These are phyloP conservation scores for Amblyteles armatorius DNA, from an alignment of 2,888 invertebrate genomes.

Conservation along the genomic window DNA sequence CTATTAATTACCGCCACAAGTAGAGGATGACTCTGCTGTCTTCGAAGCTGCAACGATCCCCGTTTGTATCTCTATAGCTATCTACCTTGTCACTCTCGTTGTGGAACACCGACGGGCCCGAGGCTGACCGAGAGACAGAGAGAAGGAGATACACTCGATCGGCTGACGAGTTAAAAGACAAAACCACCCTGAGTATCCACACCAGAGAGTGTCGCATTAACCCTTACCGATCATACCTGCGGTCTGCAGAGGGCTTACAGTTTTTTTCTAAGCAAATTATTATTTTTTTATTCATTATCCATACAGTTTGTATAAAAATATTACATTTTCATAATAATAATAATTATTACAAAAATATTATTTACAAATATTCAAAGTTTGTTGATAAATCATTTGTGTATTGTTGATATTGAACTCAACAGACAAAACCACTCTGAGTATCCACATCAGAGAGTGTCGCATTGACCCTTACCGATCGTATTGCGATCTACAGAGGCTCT, in stretches of 20 bases:
- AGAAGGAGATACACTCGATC: background rate
- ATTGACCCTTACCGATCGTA: too few relatives aligned
- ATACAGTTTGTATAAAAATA: too few relatives aligned
- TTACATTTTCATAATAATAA: too few relatives aligned
- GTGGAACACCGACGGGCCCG: background rate
- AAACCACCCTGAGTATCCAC: constrained; percentile 13
- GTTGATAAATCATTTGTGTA: too few relatives aligned
- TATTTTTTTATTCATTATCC: background rate
- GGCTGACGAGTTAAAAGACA: background rate
- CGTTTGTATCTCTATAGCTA: constrained; percentile 23
- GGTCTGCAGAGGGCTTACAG: too few relatives aligned
- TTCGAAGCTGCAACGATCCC: constrained; percentile 29
- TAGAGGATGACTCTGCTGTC: constrained; percentile 56
- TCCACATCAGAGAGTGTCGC: too few relatives aligned
- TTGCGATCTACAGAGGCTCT: too few relatives aligned
- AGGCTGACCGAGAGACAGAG: background rate
- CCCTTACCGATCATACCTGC: background rate
- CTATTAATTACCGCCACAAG: constrained; percentile 75
- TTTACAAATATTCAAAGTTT: too few relatives aligned
- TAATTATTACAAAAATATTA: too few relatives aligned
- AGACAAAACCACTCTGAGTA: too few relatives aligned
- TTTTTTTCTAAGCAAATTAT: background rate
- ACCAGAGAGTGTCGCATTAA: background rate
- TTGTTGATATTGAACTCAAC: too few relatives aligned
- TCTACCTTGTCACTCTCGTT: constrained; percentile 16